Evolutionary conservation across 2,797 vertebrate species (phyloP).

Genomic region (Danio kyathit): DNA sequence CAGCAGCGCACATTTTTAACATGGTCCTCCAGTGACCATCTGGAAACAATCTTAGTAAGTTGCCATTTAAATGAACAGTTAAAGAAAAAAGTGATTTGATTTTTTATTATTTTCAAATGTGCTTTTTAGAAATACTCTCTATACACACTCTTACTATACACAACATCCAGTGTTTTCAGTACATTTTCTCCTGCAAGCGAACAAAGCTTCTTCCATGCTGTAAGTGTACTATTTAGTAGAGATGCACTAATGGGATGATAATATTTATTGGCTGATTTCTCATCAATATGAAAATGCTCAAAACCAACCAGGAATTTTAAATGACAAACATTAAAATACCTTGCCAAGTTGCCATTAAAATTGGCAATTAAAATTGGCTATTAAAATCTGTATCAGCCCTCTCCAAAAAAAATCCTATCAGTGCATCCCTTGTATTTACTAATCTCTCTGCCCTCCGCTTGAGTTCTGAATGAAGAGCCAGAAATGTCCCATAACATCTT

Average conservation of each 20-base stretch:
- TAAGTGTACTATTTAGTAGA: slow-evolving; percentile 44
- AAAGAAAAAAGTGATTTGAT: slow-evolving; percentile 18
- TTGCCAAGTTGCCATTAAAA: background rate
- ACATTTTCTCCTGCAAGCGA: slow-evolving; percentile 68
- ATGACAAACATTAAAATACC: background rate
- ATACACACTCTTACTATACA: slow-evolving; percentile 35
- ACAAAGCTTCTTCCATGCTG: slow-evolving; percentile 65
- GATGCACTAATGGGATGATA: background rate
- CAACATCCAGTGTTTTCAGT: slow-evolving; percentile 82
- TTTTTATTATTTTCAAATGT: slow-evolving; percentile 11
- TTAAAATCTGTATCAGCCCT: too few species aligned
- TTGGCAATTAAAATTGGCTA: too few species aligned
- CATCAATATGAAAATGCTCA: background rate
- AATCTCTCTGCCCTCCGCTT: slow-evolving; percentile 64
- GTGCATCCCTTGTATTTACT: background rate
- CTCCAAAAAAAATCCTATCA: background rate
- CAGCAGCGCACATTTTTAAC: slow-evolving; percentile 13
- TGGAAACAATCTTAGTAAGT: slow-evolving; percentile 1
- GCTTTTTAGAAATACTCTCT: slow-evolving; percentile 43
- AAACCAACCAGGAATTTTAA: background rate
- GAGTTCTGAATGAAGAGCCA: slow-evolving; percentile 29
- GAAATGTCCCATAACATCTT: slow-evolving; percentile 43
- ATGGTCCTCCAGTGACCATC: slow-evolving; percentile 44
- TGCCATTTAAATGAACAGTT: slow-evolving; percentile 35
- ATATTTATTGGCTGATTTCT: background rate